phyloP scores from a whole-genome alignment of 92 coral and sea anemone genomes.

The Paramuricea clavata region DNA sequence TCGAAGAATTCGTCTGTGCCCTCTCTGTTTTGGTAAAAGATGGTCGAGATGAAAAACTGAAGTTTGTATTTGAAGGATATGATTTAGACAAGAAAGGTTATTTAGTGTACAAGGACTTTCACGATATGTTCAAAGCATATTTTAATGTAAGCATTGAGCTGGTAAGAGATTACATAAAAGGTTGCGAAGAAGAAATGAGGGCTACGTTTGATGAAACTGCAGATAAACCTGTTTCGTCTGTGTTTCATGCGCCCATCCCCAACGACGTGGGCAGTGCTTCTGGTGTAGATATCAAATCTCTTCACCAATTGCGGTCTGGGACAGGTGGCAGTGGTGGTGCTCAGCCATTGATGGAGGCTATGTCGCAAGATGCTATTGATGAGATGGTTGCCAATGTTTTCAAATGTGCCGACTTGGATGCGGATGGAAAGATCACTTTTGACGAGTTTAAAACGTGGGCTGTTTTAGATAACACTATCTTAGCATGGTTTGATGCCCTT shows the following conservation, averaged over 20 bases:
- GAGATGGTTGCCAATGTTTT: conserved; percentile 98
- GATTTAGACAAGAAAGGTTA: conserved; percentile 88
- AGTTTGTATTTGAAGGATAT: conserved; percentile 92
- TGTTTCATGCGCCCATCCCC: conserved; percentile 98
- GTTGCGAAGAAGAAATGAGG: conserved; percentile 99
- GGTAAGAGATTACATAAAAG: conserved; percentile 92
- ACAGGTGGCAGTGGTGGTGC: conserved; percentile 71
- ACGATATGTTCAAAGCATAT: conserved; percentile 97
- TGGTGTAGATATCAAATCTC: conserved; percentile 10
- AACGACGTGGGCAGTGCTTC: conserved; percentile 59
- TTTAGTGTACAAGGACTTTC: conserved; percentile 80
- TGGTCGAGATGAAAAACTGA: conserved; percentile 90
- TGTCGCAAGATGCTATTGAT: conserved; percentile 99
- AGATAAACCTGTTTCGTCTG: conserved; percentile 96
- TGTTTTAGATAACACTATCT: conserved; percentile 84
- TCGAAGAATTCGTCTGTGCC: conserved; percentile 89
- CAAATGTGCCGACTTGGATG: conserved; percentile 83
- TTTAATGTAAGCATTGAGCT: conserved; percentile 93
- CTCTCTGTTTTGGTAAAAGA: conserved; percentile 94
- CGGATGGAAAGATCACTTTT: conserved; percentile 89
- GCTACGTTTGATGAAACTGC: conserved; percentile 97
- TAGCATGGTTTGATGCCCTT: conserved; percentile 98
- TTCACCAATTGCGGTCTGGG: conserved; percentile 59
- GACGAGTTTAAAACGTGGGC: conserved; percentile 98
- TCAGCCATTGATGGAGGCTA: conserved; percentile 99